Conservation (phyloP, 2,888 invertebrate species). For the Bombylius discolor region DNA sequence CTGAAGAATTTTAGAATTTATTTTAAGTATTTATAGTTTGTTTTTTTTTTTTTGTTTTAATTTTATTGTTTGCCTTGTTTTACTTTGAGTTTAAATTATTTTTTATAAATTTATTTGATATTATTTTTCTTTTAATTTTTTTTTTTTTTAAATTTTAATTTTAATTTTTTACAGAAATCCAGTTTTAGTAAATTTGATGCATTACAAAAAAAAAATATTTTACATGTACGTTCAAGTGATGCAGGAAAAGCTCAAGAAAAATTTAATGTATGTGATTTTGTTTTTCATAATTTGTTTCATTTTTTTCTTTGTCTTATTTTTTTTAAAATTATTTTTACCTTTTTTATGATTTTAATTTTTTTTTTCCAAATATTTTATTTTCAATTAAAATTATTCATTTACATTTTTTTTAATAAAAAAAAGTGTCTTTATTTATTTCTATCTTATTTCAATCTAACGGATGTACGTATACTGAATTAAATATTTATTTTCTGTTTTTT, state of each 20-base stretch:
- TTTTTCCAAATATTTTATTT: neutral
- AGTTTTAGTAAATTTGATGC: conserved; percentile 66
- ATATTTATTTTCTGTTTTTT: too few relatives aligned
- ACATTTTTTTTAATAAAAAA: too few relatives aligned
- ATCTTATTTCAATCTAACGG: too few relatives aligned
- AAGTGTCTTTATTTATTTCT: too few relatives aligned
- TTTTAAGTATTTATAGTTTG: too few relatives aligned
- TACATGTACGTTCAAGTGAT: conserved; percentile 54
- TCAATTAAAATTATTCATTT: neutral
- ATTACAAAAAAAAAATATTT: conserved; percentile 48
- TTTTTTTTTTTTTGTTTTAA: neutral
- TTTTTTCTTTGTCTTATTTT: too few relatives aligned
- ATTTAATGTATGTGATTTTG: conserved; percentile 42
- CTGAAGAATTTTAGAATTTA: too few relatives aligned
- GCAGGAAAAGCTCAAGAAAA: conserved; percentile 53
- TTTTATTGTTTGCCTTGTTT: neutral
- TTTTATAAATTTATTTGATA: conserved; percentile 1
- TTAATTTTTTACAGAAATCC: conserved; percentile 44
- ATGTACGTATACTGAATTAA: too few relatives aligned
- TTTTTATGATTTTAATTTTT: neutral
- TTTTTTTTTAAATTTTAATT: conserved; percentile 4
- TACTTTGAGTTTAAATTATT: conserved; percentile 1
- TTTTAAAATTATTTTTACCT: neutral
- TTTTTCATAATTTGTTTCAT: neutral
- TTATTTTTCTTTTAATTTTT: neutral